Base-by-base conservation (phyloP, 2,113 vertebrate genomes). In the Gallinago media region DNA sequence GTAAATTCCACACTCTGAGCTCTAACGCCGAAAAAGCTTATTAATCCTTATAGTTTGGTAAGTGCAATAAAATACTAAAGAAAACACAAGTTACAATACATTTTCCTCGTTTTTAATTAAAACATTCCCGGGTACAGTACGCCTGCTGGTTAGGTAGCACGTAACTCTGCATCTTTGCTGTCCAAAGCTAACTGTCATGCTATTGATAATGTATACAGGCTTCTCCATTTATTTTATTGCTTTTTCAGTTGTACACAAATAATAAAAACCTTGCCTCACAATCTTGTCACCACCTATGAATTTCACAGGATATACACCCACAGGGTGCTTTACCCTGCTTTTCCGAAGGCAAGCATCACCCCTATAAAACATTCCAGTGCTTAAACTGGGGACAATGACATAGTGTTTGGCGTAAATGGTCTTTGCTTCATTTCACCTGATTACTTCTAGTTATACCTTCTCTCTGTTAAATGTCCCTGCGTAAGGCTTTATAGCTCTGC, bases 401-500 rank as follows among this genome's bases (percentile, higher is more conserved):
- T 6, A 81, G 71, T 50, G 34, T 58, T 93, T 75, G 65, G 63
- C 38, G 83, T 73, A 93, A 95, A 92, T 25, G 54, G 40, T 85
- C 61, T 91, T 92, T 92, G 95, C 75, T 74, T 90, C 94, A 90
- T 96, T 96, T 96, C 38, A 71, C 77, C 76, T 90, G 68, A 94
- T 94, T 66, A 90, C 56, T 80, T 66, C 55, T 54, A 66, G 29
- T 56, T 77, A 56, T 27, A 86, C 75, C 88, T 90, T 80, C 58
- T 32, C 88, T 55, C 85, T 81, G 82, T 70, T 86, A 63, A 96
- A 80, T 12, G 46, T 88, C 92, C 88, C 88, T n/a, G 29, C 4
- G 7, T 6, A 86, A 72, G 54, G 6, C 0, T 92, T 95, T 50
- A 80, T 52, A 94, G 82, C 65, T 86, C 75, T 46, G 49, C 2